A percentile compares a stretch with the other conserved stretches of the same genome.
These are phyloP conservation scores for Lutjanus erythropterus DNA, from an alignment of 2,113 vertebrate genomes.

Conservation along the genomic window DNA sequence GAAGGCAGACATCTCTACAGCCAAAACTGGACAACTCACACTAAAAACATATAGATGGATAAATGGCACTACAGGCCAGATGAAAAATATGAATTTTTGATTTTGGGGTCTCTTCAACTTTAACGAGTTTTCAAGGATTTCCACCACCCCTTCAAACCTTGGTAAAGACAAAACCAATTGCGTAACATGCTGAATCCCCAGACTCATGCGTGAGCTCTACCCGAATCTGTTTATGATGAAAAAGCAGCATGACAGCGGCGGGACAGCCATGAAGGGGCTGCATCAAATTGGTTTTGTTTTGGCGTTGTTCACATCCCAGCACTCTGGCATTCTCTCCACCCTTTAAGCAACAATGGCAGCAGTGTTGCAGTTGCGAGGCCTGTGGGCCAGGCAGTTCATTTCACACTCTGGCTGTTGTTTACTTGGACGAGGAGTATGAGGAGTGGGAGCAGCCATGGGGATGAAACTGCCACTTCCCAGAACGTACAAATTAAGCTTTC, in stretches of 20 bases:
- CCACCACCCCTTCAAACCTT: too few species aligned
- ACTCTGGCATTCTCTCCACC: constrained; percentile 57
- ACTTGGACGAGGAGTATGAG: constrained; percentile 59
- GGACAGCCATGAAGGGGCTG: constrained; percentile 49
- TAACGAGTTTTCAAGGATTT: too few species aligned
- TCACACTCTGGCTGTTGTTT: constrained; percentile 72
- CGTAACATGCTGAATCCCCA: not conserved
- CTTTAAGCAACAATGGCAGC: constrained; percentile 70
- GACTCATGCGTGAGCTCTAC: not conserved
- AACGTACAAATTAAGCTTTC: constrained; percentile 18
- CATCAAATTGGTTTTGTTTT: constrained; percentile 64
- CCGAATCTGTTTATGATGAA: constrained; percentile 1
- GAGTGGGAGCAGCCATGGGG: constrained; percentile 51
- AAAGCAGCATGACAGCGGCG: not conserved
- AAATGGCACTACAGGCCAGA: too few species aligned
- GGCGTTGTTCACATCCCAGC: constrained; percentile 47
- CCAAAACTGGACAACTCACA: too few species aligned
- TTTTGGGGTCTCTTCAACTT: too few species aligned
- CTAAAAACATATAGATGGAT: too few species aligned
- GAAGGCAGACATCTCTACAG: too few species aligned
- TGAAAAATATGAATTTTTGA: too few species aligned
- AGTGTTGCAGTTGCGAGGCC: constrained; percentile 64
- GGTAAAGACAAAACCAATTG: not conserved
- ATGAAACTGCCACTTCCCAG: constrained; percentile 36
- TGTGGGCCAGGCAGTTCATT: constrained; percentile 48